A percentile compares a stretch with the other conserved stretches of the same genome.
These are phyloP conservation scores for Acrossocheilus fasciatus DNA, from an alignment of 2,797 vertebrate genomes.

Conservation along the genomic window DNA sequence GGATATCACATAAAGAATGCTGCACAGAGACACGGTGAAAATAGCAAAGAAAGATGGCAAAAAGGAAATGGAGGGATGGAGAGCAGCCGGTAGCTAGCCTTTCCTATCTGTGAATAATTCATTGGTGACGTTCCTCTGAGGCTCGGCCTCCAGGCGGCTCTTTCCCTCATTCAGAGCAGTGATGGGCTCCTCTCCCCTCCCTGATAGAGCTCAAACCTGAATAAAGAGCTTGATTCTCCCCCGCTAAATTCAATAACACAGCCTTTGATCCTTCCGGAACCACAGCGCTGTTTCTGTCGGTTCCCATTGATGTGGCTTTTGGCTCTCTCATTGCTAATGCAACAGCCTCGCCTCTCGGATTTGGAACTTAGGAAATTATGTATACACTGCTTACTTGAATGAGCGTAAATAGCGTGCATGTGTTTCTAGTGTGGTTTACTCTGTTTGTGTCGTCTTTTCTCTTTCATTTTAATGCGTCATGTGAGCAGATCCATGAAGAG, in stretches of 20 bases:
- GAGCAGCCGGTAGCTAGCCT: slow-evolving; percentile 30
- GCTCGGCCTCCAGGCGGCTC: slow-evolving; percentile 57
- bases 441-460: slow-evolving; percentile 1
- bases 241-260: slow-evolving; percentile 59
- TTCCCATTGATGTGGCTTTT: slow-evolving; percentile 54
- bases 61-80: slow-evolving; percentile 17
- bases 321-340: slow-evolving; percentile 35
- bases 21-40: slow-evolving; percentile 34
- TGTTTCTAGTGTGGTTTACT: neutral
- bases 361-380: slow-evolving; percentile 24
- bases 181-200: slow-evolving; percentile 50
- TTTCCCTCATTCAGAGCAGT: slow-evolving; percentile 48
- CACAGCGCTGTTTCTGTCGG: slow-evolving; percentile 50
- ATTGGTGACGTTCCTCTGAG: slow-evolving; percentile 57
- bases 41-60: slow-evolving; percentile 36
- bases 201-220: slow-evolving; percentile 59
- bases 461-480: neutral
- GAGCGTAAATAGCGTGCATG: slow-evolving; percentile 1
- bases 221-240: slow-evolving; percentile 57
- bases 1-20: slow-evolving; percentile 1
- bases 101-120: slow-evolving; percentile 63
- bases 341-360: slow-evolving; percentile 8
- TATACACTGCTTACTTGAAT: neutral
- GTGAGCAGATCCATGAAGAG: slow-evolving; percentile 18
- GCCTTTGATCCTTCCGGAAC: slow-evolving; percentile 49